phyloP scores from a whole-genome alignment of 2,797 vertebrate genomes.

The Lagorchestes hirsutus region DNA sequence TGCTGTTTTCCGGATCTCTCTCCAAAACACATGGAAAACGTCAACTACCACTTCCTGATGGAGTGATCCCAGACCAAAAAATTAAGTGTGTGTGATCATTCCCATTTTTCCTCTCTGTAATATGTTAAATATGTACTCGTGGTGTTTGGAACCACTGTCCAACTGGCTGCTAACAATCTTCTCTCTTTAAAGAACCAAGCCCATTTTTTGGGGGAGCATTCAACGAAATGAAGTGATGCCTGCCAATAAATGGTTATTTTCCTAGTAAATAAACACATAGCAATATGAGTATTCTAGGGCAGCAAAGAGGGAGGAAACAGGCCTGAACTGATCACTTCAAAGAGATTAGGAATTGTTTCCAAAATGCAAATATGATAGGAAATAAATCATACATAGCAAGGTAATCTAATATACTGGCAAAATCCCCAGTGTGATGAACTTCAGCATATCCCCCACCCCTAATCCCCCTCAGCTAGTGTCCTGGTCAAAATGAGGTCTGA shows the following conservation, averaged over 20 bases:
- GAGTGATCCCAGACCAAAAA: slow-evolving; percentile 30
- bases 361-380: slow-evolving; percentile 43
- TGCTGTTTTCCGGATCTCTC: slow-evolving; percentile 20
- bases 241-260: slow-evolving; percentile 52
- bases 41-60: slow-evolving; percentile 49
- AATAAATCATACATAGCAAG: slow-evolving; percentile 23
- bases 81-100: not conserved
- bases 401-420: not conserved
- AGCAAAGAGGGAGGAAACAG: slow-evolving; percentile 31
- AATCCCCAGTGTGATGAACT: not conserved
- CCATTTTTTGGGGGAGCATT: not conserved
- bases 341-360: slow-evolving; percentile 34
- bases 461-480: not conserved
- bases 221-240: slow-evolving; percentile 16
- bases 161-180: slow-evolving; percentile 8
- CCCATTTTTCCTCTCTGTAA: slow-evolving; percentile 11
- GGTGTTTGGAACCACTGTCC: slow-evolving; percentile 1
- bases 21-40: slow-evolving; percentile 37
- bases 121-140: not conserved
- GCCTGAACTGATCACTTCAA: slow-evolving; percentile 19
- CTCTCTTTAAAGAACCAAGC: slow-evolving; percentile 42
- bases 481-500: not conserved
- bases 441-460: not conserved
- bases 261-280: slow-evolving; percentile 34
- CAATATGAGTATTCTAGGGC: slow-evolving; percentile 10